These are phyloP conservation scores for Falco concolor DNA, from an alignment of 2,797 vertebrate species.

Conservation along the genomic window DNA sequence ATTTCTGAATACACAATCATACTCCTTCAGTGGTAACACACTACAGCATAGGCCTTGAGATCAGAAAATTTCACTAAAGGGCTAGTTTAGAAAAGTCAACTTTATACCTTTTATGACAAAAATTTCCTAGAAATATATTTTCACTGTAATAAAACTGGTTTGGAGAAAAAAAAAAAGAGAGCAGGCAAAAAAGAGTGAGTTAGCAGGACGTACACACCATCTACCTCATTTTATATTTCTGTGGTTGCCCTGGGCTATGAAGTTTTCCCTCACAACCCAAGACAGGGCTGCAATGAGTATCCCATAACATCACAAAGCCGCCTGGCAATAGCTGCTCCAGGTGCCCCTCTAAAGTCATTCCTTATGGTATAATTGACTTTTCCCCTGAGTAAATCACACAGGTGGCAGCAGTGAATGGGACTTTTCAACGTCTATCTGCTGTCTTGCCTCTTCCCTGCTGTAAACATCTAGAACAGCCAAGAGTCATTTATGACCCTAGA, in stretches of 20 bases:
- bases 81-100: background rate
- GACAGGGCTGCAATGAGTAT: background rate
- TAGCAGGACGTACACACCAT: background rate
- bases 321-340: background rate
- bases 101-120: background rate
- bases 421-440: background rate
- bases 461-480: background rate
- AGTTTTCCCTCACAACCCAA: background rate
- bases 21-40: background rate
- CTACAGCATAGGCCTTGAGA: background rate
- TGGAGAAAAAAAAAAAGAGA: background rate
- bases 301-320: background rate
- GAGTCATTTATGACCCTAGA: background rate
- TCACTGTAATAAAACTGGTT: background rate
- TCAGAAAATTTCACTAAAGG: background rate
- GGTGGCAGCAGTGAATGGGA: background rate
- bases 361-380: background rate
- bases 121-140: background rate
- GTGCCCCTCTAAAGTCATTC: background rate
- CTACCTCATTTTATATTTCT: background rate
- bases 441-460: background rate
- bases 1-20: background rate
- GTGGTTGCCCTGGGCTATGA: background rate
- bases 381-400: background rate
- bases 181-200: background rate